phyloP scores from a whole-genome alignment of 1,140 invertebrate genomes.

The Drosophila nikananu region DNA sequence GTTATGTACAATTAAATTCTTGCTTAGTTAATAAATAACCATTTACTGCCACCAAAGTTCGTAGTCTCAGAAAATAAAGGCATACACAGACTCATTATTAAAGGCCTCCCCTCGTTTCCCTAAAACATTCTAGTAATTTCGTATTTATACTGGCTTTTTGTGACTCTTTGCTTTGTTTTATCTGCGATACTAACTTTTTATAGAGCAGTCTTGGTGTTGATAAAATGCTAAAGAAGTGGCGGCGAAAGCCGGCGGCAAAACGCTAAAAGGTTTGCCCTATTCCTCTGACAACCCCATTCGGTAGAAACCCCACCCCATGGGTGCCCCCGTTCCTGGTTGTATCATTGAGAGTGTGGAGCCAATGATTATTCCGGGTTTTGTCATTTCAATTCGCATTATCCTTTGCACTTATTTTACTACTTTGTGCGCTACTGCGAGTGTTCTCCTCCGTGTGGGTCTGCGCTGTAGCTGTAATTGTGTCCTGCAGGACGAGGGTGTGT shows the following conservation, averaged over 20 bases:
- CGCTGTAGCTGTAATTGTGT: slow-evolving; percentile 47
- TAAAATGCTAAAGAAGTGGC: slow-evolving; percentile 8
- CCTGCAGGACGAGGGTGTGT: slow-evolving; percentile 56
- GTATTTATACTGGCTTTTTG: slow-evolving; percentile 12
- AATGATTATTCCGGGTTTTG: slow-evolving; percentile 84
- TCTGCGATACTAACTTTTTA: slow-evolving; percentile 38
- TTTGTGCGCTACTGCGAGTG: slow-evolving; percentile 64
- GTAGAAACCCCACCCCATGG: background rate
- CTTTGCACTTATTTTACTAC: slow-evolving; percentile 84
- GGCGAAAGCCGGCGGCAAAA: slow-evolving; percentile 46
- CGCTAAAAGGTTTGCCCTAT: slow-evolving; percentile 11
- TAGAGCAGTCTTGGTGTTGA: slow-evolving; percentile 22
- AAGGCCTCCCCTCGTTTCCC: background rate
- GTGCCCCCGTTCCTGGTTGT: background rate
- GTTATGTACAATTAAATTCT: background rate
- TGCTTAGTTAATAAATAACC: background rate
- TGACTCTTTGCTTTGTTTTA: slow-evolving; percentile 26
- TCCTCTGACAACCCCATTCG: slow-evolving; percentile 1
- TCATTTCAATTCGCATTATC: slow-evolving; percentile 85
- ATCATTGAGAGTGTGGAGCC: slow-evolving; percentile 63
- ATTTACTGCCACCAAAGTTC: background rate
- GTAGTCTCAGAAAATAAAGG: background rate
- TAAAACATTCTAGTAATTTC: slow-evolving; percentile 4
- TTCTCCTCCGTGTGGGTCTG: slow-evolving; percentile 5
- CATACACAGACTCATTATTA: slow-evolving; percentile 5